Evolutionary conservation across 2,797 vertebrate genomes (phyloP).

Genomic region (Sebastes flavidus): DNA sequence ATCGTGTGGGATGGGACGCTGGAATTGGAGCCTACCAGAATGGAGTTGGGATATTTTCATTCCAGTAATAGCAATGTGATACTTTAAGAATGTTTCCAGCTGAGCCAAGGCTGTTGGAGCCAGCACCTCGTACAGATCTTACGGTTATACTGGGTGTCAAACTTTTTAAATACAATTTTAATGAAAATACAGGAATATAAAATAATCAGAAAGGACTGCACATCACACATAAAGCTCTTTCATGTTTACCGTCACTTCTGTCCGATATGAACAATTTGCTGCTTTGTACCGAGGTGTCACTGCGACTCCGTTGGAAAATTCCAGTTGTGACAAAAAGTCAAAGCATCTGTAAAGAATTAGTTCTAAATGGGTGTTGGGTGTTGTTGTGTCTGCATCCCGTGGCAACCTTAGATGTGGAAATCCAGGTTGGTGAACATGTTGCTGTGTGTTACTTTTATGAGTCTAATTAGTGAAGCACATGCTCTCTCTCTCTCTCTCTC

Average conservation of each 20-base stretch:
- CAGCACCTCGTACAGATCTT: slow-evolving; percentile 29
- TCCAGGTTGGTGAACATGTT: slow-evolving; percentile 63
- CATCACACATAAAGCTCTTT: background rate
- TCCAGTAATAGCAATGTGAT: slow-evolving; percentile 75
- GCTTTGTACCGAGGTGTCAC: background rate
- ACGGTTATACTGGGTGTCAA: background rate
- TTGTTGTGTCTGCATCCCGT: slow-evolving; percentile 80
- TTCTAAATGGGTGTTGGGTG: slow-evolving; percentile 64
- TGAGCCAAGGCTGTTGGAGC: slow-evolving; percentile 44
- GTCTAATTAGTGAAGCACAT: slow-evolving; percentile 55
- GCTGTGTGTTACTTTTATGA: slow-evolving; percentile 72
- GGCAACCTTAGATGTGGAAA: slow-evolving; percentile 68
- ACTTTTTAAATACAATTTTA: background rate
- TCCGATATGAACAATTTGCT: background rate
- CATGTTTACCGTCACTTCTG: background rate
- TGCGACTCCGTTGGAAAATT: background rate
- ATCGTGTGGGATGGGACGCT: slow-evolving; percentile 59
- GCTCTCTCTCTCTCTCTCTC: background rate
- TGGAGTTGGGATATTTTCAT: slow-evolving; percentile 72
- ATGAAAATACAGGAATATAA: background rate
- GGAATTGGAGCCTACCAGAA: slow-evolving; percentile 63
- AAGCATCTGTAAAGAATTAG: slow-evolving; percentile 65
- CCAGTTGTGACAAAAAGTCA: slow-evolving; percentile 6
- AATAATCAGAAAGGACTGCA: background rate
- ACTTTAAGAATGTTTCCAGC: slow-evolving; percentile 77